These are phyloP conservation scores for Ophion ellenae DNA, from an alignment of 2,888 invertebrate genomes.

Conservation along the genomic window DNA sequence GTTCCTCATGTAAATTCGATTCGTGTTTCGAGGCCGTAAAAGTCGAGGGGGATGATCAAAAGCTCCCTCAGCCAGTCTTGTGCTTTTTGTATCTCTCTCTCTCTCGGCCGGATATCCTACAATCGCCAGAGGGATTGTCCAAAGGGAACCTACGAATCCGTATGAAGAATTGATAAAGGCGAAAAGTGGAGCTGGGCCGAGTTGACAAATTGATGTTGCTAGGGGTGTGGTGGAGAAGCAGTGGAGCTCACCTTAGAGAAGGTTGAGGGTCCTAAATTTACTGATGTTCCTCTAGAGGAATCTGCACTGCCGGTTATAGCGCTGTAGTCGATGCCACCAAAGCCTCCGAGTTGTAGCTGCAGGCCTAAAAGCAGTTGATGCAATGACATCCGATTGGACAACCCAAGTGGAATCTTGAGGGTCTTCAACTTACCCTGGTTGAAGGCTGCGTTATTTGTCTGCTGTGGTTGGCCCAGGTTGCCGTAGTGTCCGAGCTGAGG, in stretches of 20 bases:
- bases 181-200: not conserved
- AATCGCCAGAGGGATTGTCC: slow-evolving; percentile 51
- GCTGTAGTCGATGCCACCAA: slow-evolving; percentile 77
- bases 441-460: slow-evolving; percentile 43
- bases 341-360: slow-evolving; percentile 75
- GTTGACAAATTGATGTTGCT: not conserved
- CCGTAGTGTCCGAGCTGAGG: slow-evolving; percentile 48
- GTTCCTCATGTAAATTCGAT: no score
- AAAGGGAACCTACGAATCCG: slow-evolving; percentile 42
- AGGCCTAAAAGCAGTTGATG: slow-evolving; percentile 32
- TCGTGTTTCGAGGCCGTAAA: no score
- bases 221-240: not conserved
- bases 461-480: slow-evolving; percentile 44
- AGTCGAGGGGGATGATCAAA: not conserved
- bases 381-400: not conserved
- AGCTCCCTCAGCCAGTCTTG: not conserved
- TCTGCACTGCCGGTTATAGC: slow-evolving; percentile 72
- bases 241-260: slow-evolving; percentile 74
- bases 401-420: not conserved
- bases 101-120: not conserved
- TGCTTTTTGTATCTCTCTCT: not conserved
- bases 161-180: not conserved
- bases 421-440: slow-evolving; percentile 49
- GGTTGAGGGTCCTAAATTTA: slow-evolving; percentile 71
- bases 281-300: slow-evolving; percentile 66